Percentiles rank a stretch among this genome's conserved stretches.
These are phyloP conservation scores for Melanotaenia trifasciata DNA, from an alignment of 2,797 vertebrate genomes.

Conservation along the genomic window DNA sequence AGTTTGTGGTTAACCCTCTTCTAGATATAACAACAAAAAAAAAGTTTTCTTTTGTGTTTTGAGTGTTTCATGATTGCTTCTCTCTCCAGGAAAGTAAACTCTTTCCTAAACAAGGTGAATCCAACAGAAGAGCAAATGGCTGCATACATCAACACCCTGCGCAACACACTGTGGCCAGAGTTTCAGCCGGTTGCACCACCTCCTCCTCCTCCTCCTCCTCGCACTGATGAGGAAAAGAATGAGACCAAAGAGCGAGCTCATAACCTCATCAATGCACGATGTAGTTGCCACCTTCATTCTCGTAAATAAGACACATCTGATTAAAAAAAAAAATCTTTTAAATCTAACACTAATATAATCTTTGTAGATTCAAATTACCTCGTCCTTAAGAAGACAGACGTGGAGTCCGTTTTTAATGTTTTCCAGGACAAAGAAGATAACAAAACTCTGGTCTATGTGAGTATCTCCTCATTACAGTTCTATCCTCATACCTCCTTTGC, in stretches of 20 bases:
- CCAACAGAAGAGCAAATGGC: conserved; percentile 79
- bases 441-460: conserved; percentile 84
- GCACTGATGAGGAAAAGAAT: conserved; percentile 71
- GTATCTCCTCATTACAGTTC: conserved; percentile 36
- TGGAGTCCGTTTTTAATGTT: conserved; percentile 80
- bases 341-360: conserved; percentile 26
- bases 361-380: conserved; percentile 72
- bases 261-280: conserved; percentile 77
- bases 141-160: conserved; percentile 70
- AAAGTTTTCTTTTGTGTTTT: neutral
- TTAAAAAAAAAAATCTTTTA: neutral
- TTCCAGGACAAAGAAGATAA: conserved; percentile 84
- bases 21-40: neutral
- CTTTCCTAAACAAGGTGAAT: conserved; percentile 78
- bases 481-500: neutral
- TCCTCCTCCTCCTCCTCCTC: conserved; percentile 36
- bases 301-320: neutral
- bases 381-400: conserved; percentile 76
- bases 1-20: neutral
- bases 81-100: conserved; percentile 77
- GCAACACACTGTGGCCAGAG: conserved; percentile 78
- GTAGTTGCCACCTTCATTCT: conserved; percentile 51
- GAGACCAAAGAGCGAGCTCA: conserved; percentile 76
- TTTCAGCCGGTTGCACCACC: neutral
- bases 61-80: neutral